Percentiles rank a stretch among this genome's conserved stretches.
Evolutionary conservation across 2,797 vertebrate species (phyloP).

Genomic region (Anguilla anguilla): DNA sequence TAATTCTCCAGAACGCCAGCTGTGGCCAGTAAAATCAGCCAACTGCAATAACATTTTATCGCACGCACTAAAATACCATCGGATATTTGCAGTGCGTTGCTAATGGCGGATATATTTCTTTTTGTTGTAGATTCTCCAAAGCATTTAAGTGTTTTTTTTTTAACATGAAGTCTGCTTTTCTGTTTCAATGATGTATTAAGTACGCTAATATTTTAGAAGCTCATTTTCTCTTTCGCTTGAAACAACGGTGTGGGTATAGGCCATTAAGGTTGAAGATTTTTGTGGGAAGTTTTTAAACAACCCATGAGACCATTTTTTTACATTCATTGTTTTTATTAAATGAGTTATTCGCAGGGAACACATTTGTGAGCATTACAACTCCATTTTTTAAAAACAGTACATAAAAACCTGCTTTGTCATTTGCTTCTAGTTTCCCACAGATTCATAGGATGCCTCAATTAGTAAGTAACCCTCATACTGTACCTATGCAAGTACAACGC

Average conservation of each 20-base stretch:
- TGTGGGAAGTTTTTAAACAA: background rate
- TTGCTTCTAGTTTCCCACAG: background rate
- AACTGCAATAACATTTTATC: background rate
- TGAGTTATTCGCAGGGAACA: background rate
- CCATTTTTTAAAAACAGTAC: too few relatives aligned
- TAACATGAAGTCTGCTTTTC: background rate
- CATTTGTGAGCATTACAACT: background rate
- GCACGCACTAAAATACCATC: background rate
- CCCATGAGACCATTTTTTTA: background rate
- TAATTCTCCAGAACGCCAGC: background rate
- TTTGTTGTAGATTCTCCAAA: background rate
- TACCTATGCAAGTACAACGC: background rate
- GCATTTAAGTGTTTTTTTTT: background rate
- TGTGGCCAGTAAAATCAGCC: background rate
- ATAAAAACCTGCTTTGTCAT: background rate
- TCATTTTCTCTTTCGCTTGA: background rate
- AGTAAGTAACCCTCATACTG: too few relatives aligned
- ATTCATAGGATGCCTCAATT: background rate
- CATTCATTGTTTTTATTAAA: background rate
- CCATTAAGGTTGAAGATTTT: background rate
- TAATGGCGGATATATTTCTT: background rate
- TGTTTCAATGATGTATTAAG: background rate
- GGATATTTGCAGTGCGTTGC: background rate
- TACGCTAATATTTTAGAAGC: background rate
- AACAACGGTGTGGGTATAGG: background rate